These are phyloP conservation scores for Babylonia areolata DNA, from an alignment of 1,140 invertebrate species.

Conservation along the genomic window DNA sequence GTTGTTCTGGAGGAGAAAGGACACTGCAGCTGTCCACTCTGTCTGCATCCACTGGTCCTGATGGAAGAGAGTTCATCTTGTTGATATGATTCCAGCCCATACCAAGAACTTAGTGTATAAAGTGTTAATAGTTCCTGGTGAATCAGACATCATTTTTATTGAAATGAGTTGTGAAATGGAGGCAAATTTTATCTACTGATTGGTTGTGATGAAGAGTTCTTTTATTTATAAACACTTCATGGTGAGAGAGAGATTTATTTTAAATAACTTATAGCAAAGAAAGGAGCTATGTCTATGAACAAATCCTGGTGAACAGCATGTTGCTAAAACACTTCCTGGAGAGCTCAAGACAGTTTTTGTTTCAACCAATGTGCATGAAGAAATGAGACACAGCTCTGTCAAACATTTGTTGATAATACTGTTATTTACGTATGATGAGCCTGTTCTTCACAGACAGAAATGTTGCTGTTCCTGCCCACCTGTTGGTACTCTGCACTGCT, in stretches of 20 bases:
- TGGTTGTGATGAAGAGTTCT: neutral
- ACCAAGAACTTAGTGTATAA: neutral
- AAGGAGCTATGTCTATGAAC: neutral
- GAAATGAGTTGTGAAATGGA: neutral
- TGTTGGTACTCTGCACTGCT: neutral
- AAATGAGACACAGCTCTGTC: too few relatives aligned
- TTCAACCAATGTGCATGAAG: neutral
- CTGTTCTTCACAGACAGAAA: too few relatives aligned
- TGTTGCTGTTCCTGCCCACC: too few relatives aligned
- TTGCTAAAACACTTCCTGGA: neutral
- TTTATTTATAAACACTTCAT: neutral
- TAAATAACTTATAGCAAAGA: too few relatives aligned
- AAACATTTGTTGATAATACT: neutral
- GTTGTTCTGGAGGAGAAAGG: too few relatives aligned
- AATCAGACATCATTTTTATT: neutral
- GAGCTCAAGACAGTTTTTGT: neutral
- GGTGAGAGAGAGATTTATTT: neutral
- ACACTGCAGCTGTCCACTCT: too few relatives aligned
- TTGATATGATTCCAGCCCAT: neutral
- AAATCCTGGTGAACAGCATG: neutral
- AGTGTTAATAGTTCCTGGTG: neutral
- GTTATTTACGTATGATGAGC: neutral
- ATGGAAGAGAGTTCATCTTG: neutral
- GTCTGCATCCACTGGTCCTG: too few relatives aligned
- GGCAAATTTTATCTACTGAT: neutral